A percentile compares a stretch with the other conserved stretches of the same genome.
Evolutionary conservation across 1,140 invertebrate species (phyloP).

Genomic region (Drosophila hydei): DNA sequence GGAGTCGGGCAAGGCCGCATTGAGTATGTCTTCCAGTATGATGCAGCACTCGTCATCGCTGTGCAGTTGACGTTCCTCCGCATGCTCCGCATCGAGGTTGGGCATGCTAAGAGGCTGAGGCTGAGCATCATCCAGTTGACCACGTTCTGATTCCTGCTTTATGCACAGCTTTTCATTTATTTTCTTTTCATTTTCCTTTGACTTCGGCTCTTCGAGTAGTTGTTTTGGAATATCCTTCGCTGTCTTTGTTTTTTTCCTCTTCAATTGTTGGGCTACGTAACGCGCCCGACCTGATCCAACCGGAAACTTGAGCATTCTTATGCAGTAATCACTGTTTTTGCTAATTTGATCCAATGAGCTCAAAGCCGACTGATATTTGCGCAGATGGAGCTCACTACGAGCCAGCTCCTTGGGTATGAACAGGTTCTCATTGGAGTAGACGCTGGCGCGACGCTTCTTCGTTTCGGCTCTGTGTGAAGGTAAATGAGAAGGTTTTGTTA

Average conservation of each 20-base stretch:
- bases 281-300: slow-evolving; percentile 56
- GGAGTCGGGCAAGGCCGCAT: neutral
- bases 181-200: neutral
- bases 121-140: neutral
- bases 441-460: slow-evolving; percentile 64
- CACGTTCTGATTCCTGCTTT: slow-evolving; percentile 20
- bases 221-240: neutral
- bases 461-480: slow-evolving; percentile 57
- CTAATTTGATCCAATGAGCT: slow-evolving; percentile 29
- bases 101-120: slow-evolving; percentile 19
- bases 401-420: slow-evolving; percentile 69
- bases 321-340: slow-evolving; percentile 39
- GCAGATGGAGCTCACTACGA: slow-evolving; percentile 48
- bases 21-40: slow-evolving; percentile 33
- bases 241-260: slow-evolving; percentile 1
- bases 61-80: slow-evolving; percentile 1
- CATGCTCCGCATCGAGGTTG: slow-evolving; percentile 2
- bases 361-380: neutral
- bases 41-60: slow-evolving; percentile 47
- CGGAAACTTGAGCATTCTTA: slow-evolving; percentile 63
- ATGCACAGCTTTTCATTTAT: neutral
- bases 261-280: slow-evolving; percentile 54
- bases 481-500: neutral
- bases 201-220: neutral
- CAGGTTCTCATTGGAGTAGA: slow-evolving; percentile 50